Evolutionary conservation across 2,888 invertebrate genomes (phyloP), one percentile per base, ranked within the genome.

Genomic region (Drosophila fulvimacula): DNA sequence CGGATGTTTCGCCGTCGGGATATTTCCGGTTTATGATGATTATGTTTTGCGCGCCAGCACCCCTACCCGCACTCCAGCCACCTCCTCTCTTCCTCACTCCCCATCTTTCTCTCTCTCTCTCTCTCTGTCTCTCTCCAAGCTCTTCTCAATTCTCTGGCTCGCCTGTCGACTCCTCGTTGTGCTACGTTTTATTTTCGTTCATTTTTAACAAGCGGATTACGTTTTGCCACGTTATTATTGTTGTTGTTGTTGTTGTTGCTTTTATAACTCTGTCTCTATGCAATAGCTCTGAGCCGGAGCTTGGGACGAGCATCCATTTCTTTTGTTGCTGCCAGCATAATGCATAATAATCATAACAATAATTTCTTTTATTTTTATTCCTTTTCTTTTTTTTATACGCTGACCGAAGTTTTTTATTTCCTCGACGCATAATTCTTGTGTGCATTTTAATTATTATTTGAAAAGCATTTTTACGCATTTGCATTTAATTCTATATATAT

Each of bases 11-110:
- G 88, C 88, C 87, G 86, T 88, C 83, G 89, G 88, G 82, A 85
- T 86, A 88, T 88, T 88, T 88, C 88, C 88, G 88, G 88, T 88
- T 88, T 88, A 89, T 89, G 89, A 89, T 88, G 89, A 88, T 88
- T 89, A 89, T 89, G 86, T 86, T 84, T 86, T 84, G 71, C 79
- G 67, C 79, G 62, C 67, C 61, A 51, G 56, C 68, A 56, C 44
- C 52, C 70, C 13, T 58, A 67, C 53, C 51, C 70, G n/a, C 61
- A 68, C 53, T 61, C 42, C 13, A 21, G 32, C 0, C 19, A 1
- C 21, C 34, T 3, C 13, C 34, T 13, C 0, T 5, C 11, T 36
- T 0, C 2, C 13, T 41, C 19, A 3, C 38, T 39, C 17, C 3
- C 17, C 5, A 17, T 5, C 17, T 11, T 17, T 19, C 7, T 11